These are phyloP conservation scores for Tridacna crocea DNA, from an alignment of 2,888 invertebrate species.

Conservation along the genomic window DNA sequence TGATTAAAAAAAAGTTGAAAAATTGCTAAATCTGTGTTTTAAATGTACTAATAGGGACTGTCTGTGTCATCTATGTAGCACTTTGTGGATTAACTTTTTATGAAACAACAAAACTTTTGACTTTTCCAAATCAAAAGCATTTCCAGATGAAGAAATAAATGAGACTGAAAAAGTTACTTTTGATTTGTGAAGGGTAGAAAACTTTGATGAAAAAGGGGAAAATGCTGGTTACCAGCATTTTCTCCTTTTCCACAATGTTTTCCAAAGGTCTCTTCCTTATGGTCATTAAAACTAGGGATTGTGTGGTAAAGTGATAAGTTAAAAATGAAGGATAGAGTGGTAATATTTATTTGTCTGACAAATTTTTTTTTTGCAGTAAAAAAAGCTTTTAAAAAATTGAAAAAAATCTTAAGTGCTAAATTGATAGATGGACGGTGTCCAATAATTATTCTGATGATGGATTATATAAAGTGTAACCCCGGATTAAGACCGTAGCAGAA, in stretches of 20 bases:
- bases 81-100: background rate
- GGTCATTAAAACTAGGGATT: background rate
- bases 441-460: slow-evolving; percentile 3
- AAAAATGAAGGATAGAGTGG: too few relatives aligned
- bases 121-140: background rate
- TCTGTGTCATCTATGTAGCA: too few relatives aligned
- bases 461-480: background rate
- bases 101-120: background rate
- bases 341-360: too few relatives aligned
- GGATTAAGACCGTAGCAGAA: slow-evolving; percentile 12
- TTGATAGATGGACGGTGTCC: too few relatives aligned
- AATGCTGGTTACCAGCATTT: background rate
- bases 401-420: too few relatives aligned
- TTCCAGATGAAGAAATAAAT: background rate
- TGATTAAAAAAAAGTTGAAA: background rate
- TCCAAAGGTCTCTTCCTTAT: background rate
- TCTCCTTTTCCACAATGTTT: background rate
- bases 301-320: background rate
- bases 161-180: background rate
- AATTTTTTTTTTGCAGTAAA: too few relatives aligned
- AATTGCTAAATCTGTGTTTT: background rate
- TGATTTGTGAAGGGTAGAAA: background rate
- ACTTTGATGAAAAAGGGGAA: background rate
- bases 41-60: too few relatives aligned
- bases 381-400: too few relatives aligned